phyloP scores from a whole-genome alignment of 2,113 vertebrate genomes.

The Proterorhinus semilunaris region DNA sequence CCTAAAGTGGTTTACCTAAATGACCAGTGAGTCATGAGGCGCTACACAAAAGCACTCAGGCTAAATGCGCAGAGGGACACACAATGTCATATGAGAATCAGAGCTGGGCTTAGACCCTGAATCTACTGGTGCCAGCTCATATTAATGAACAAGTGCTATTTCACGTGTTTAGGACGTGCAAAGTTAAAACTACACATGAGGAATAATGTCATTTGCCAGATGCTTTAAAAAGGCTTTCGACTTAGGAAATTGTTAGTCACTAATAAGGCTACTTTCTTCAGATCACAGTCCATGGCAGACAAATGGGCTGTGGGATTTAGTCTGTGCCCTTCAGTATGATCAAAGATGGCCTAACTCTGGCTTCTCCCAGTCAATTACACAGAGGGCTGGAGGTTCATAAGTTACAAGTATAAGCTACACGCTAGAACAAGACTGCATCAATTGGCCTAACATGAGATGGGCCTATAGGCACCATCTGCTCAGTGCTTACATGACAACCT shows the following conservation, averaged over 20 bases:
- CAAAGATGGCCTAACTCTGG: neutral
- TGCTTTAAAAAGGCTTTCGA: neutral
- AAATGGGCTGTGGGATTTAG: neutral
- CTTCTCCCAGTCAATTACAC: neutral
- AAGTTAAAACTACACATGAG: neutral
- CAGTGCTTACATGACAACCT: neutral
- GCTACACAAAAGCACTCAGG: constrained; percentile 34
- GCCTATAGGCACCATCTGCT: neutral
- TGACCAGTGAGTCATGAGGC: constrained; percentile 54
- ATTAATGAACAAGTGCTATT: neutral
- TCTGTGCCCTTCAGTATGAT: neutral
- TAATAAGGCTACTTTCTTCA: neutral
- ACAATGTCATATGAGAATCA: constrained; percentile 41
- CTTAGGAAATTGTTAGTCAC: neutral
- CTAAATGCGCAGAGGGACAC: constrained; percentile 46
- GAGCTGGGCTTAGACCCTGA: constrained; percentile 28
- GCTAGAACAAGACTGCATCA: no score
- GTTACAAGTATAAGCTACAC: no score
- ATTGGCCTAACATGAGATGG: neutral
- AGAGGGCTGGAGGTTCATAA: neutral
- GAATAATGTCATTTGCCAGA: neutral
- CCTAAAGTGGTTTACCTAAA: constrained; percentile 55
- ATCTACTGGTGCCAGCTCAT: constrained; percentile 3
- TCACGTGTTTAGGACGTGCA: neutral
- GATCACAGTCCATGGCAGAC: neutral